A percentile compares a stretch with the other conserved stretches of the same genome.
Conservation (phyloP, 1,140 invertebrate species). For the Pararge aegeria region DNA sequence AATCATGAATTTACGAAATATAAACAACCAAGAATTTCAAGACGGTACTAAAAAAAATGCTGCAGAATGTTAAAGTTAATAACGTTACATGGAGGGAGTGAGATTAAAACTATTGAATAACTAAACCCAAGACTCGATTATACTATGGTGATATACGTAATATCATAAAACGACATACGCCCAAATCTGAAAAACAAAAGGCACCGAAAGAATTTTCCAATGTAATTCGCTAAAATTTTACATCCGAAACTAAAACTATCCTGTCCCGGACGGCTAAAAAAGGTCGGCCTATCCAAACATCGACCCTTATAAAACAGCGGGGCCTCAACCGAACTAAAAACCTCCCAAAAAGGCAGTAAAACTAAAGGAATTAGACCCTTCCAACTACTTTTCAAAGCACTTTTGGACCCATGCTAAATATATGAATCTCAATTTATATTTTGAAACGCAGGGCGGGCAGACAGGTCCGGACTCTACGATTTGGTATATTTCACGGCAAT, state of each 20-base stretch:
- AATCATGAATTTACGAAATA: too few species aligned
- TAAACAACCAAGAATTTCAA: too few species aligned
- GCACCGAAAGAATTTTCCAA: slow-evolving; percentile 45
- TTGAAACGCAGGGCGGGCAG: slow-evolving; percentile 47
- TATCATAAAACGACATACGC: background rate
- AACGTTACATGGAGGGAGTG: too few species aligned
- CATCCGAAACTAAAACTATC: slow-evolving; percentile 59
- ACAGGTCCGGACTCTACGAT: slow-evolving; percentile 33
- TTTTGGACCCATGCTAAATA: slow-evolving; percentile 66
- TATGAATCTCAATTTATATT: slow-evolving; percentile 78
- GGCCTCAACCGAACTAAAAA: slow-evolving; percentile 57
- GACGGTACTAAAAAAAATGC: too few species aligned
- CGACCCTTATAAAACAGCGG: slow-evolving; percentile 72
- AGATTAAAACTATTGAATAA: too few species aligned
- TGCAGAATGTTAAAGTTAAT: too few species aligned
- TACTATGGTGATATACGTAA: too few species aligned
- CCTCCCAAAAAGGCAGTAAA: slow-evolving; percentile 75
- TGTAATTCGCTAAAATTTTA: slow-evolving; percentile 52
- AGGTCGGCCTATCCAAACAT: slow-evolving; percentile 75
- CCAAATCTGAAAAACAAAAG: slow-evolving; percentile 11
- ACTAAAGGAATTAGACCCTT: slow-evolving; percentile 75
- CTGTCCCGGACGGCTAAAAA: slow-evolving; percentile 61
- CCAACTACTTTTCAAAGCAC: slow-evolving; percentile 78
- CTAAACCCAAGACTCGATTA: too few species aligned
- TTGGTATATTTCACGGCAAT: too few species aligned